phyloP scores from a whole-genome alignment of 2,797 vertebrate genomes.

The Silurus lanzhouensis region DNA sequence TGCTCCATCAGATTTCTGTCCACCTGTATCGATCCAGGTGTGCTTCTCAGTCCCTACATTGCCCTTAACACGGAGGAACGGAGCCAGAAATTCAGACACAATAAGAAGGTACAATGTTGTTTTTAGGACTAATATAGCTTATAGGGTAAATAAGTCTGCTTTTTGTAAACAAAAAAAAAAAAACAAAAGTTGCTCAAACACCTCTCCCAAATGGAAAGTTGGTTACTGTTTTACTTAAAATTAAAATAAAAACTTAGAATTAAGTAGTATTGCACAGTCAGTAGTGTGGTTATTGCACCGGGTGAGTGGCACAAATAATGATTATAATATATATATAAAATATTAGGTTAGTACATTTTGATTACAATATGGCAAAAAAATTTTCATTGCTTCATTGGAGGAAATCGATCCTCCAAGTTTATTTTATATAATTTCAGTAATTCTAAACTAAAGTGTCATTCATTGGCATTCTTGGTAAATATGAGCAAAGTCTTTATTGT shows the following conservation, averaged over 20 bases:
- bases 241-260: neutral
- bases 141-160: neutral
- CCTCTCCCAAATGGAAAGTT: neutral
- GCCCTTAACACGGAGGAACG: conserved; percentile 66
- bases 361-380: too few species aligned
- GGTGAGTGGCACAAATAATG: too few species aligned
- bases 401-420: too few species aligned
- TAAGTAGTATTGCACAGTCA: too few species aligned
- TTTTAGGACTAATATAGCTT: neutral
- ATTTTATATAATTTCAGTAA: too few species aligned
- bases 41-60: conserved; percentile 63
- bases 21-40: conserved; percentile 67
- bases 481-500: too few species aligned
- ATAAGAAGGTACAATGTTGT: conserved; percentile 64
- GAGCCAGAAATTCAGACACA: conserved; percentile 51
- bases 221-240: neutral
- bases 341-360: too few species aligned
- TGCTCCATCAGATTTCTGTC: conserved; percentile 63
- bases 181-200: neutral
- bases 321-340: too few species aligned
- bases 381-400: too few species aligned
- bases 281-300: too few species aligned
- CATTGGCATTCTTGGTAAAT: too few species aligned
- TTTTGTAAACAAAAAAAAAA: neutral
- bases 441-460: too few species aligned